These are phyloP conservation scores for Amphipyra berbera DNA, from an alignment of 2,888 invertebrate species.

Conservation along the genomic window DNA sequence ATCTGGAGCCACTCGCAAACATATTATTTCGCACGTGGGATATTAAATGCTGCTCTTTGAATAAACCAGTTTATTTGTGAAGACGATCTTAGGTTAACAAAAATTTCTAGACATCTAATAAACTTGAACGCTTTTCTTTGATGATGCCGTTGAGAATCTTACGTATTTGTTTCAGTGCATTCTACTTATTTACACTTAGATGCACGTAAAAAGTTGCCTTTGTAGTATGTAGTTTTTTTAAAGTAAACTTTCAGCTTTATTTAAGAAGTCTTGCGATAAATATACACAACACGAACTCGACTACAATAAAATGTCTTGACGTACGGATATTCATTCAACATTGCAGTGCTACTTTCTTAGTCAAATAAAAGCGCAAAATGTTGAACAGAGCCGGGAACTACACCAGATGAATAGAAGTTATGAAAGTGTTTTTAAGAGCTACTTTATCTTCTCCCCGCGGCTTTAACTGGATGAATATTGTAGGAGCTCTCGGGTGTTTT, in stretches of 20 bases:
- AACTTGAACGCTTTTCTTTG: slow-evolving; percentile 34
- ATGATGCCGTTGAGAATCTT: slow-evolving; percentile 25
- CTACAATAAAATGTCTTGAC: slow-evolving; percentile 23
- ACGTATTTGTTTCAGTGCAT: slow-evolving; percentile 18
- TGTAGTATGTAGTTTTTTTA: not conserved
- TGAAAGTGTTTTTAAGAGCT: slow-evolving; percentile 62
- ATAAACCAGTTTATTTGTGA: slow-evolving; percentile 54
- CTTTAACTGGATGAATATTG: slow-evolving; percentile 56
- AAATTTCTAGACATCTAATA: slow-evolving; percentile 33
- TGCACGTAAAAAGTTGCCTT: not conserved
- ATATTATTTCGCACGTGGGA: slow-evolving; percentile 44
- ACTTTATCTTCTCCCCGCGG: slow-evolving; percentile 52
- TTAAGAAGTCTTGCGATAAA: slow-evolving; percentile 12
- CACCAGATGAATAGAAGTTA: slow-evolving; percentile 55
- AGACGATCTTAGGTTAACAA: slow-evolving; percentile 53
- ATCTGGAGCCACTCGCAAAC: slow-evolving; percentile 26
- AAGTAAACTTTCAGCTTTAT: slow-evolving; percentile 17
- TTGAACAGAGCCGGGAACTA: slow-evolving; percentile 42
- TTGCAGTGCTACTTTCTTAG: slow-evolving; percentile 31
- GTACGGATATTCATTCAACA: slow-evolving; percentile 39
- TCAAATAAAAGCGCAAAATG: slow-evolving; percentile 49
- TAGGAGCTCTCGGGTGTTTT: slow-evolving; percentile 43
- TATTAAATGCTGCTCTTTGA: slow-evolving; percentile 42
- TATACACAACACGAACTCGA: slow-evolving; percentile 9
- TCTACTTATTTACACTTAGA: slow-evolving; percentile 2